Conservation (phyloP, 92 coral and sea anemone species). For the Micromussa lordhowensis region DNA sequence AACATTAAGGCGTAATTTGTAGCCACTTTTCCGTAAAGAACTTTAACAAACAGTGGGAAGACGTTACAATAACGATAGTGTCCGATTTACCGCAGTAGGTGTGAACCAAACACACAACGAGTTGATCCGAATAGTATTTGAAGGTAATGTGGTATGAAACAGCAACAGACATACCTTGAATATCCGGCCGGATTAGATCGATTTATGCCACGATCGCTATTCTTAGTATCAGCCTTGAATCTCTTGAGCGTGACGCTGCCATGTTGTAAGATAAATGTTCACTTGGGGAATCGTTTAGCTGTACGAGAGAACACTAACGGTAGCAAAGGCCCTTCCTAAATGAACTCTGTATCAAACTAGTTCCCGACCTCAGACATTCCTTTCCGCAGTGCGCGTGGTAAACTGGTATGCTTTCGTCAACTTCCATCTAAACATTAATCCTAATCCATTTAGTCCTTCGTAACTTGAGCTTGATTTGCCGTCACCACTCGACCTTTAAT, state of each 20-base stretch:
- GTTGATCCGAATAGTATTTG: not conserved
- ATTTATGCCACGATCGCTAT: not conserved
- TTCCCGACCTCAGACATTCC: not conserved
- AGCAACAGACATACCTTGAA: not conserved
- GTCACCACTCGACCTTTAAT: constrained; percentile 2
- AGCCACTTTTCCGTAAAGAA: not conserved
- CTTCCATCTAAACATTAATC: not conserved
- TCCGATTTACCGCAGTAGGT: not conserved
- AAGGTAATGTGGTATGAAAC: not conserved
- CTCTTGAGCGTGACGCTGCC: not conserved
- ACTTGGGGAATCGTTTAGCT: not conserved
- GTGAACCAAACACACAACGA: not conserved
- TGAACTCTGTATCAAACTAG: not conserved
- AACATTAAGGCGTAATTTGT: not conserved
- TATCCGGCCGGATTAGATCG: not conserved
- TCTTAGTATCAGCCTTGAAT: not conserved
- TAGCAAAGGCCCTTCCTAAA: not conserved
- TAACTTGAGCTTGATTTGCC: not conserved
- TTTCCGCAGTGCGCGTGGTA: not conserved
- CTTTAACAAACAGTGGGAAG: not conserved
- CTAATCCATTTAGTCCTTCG: not conserved
- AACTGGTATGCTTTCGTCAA: too few species aligned
- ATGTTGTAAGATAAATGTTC: not conserved
- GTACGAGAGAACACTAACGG: not conserved
- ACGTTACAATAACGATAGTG: not conserved